These are phyloP conservation scores for Zaprionus tsacasi DNA, from an alignment of 1,140 invertebrate species.

Conservation along the genomic window DNA sequence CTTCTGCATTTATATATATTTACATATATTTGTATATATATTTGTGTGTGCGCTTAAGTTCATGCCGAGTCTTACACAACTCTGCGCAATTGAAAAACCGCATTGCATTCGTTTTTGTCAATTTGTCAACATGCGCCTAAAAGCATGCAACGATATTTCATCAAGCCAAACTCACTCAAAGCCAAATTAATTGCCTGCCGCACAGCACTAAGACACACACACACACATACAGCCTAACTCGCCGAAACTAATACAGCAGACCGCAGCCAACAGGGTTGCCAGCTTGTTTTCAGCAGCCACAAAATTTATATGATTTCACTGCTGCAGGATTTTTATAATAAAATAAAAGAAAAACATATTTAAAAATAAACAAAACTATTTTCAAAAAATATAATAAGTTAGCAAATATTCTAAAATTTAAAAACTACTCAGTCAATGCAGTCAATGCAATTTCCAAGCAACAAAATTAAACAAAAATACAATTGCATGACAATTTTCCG, in stretches of 20 bases:
- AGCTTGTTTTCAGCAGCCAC: neutral
- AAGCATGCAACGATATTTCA: constrained; percentile 52
- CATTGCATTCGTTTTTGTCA: constrained; percentile 38
- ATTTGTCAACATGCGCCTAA: constrained; percentile 54
- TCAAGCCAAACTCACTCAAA: constrained; percentile 43
- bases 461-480: neutral
- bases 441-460: neutral
- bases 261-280: constrained; percentile 11
- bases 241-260: constrained; percentile 4
- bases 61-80: neutral
- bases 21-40: constrained; percentile 7
- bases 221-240: neutral
- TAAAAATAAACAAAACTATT: neutral
- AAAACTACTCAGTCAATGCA: neutral
- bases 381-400: neutral
- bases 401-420: neutral
- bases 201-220: constrained; percentile 13
- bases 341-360: neutral
- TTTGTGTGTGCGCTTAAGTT: neutral
- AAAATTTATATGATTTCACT: neutral
- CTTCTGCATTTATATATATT: neutral
- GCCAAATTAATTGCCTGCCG: constrained; percentile 65
- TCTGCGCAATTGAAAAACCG: constrained; percentile 31
- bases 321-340: neutral
- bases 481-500: neutral